Evolutionary conservation across 2,113 vertebrate genomes (phyloP).

Genomic region (Proterorhinus semilunaris): DNA sequence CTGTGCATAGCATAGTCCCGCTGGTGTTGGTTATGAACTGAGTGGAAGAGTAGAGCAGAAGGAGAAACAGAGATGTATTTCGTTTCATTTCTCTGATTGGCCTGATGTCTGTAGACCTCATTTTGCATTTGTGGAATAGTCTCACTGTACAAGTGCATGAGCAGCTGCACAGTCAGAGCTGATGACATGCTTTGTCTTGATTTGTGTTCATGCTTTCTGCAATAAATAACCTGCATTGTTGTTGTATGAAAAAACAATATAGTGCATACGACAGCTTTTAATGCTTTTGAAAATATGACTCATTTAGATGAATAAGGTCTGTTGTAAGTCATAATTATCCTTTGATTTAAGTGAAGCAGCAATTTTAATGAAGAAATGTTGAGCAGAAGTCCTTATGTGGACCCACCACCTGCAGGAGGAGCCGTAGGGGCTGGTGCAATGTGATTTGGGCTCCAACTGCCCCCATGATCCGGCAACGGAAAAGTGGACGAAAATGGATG

Average conservation of each 20-base stretch:
- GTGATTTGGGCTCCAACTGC: too few relatives aligned
- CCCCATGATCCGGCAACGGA: too few relatives aligned
- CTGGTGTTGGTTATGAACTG: conserved; percentile 5
- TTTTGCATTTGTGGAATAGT: conserved; percentile 38
- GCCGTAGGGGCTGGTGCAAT: too few relatives aligned
- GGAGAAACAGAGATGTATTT: conserved; percentile 43
- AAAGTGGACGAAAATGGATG: too few relatives aligned
- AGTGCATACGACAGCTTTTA: too few relatives aligned
- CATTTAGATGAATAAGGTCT: too few relatives aligned
- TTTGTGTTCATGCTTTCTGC: background rate
- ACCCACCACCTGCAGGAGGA: too few relatives aligned
- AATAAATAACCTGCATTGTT: background rate
- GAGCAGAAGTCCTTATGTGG: too few relatives aligned
- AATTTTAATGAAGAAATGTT: too few relatives aligned
- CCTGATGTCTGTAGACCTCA: conserved; percentile 36
- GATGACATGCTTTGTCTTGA: conserved; percentile 16
- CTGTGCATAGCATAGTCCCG: background rate
- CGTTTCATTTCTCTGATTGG: conserved; percentile 55
- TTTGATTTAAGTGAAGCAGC: too few relatives aligned
- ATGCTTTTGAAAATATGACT: too few relatives aligned
- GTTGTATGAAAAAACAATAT: background rate
- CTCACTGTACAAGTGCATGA: conserved; percentile 23
- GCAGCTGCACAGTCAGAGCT: conserved; percentile 32
- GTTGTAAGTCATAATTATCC: too few relatives aligned
- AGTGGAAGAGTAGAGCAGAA: conserved; percentile 19